Conservation (phyloP, 2,113 vertebrate species). For the Pterocles burchelli region DNA sequence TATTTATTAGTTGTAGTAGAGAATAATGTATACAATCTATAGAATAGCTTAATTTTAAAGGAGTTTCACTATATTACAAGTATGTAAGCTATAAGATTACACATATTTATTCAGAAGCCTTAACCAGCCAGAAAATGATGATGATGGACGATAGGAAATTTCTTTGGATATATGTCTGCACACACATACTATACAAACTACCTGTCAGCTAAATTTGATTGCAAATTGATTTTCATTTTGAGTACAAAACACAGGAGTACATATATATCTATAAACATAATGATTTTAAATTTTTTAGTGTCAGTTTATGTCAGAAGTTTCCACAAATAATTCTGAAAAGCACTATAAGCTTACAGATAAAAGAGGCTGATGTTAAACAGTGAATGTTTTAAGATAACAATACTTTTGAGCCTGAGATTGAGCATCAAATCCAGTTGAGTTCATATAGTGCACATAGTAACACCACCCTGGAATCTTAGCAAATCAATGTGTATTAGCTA, state of each 20-base stretch:
- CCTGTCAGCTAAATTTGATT: background rate
- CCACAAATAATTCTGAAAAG: background rate
- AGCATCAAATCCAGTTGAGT: background rate
- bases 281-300: background rate
- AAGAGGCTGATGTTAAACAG: background rate
- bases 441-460: background rate
- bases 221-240: background rate
- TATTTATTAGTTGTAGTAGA: background rate
- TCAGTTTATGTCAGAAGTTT: background rate
- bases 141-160: background rate
- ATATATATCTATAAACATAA: background rate
- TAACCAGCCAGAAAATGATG: background rate
- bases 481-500: background rate
- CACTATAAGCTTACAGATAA: background rate
- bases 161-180: background rate
- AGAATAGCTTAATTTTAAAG: background rate
- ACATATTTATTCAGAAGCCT: background rate
- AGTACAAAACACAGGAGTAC: background rate
- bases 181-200: background rate
- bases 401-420: background rate
- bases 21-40: background rate
- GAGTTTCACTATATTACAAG: background rate
- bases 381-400: background rate
- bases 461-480: background rate
- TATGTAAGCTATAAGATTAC: background rate